phyloP scores from a whole-genome alignment of 2,888 invertebrate species.

The Myopa tessellatipennis region DNA sequence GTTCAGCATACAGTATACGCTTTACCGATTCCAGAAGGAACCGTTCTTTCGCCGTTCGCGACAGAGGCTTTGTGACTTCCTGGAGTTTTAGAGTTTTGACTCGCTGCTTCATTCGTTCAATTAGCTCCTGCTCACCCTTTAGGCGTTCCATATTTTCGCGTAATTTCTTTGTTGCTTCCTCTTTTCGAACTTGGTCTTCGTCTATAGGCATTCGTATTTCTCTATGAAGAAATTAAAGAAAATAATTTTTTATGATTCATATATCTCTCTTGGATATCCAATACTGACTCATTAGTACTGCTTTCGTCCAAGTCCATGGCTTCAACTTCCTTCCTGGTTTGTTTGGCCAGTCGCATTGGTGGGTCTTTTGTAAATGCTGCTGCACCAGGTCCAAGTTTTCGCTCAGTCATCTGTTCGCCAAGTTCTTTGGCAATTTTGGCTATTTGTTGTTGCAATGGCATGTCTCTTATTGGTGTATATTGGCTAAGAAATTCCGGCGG shows the following conservation, averaged over 20 bases:
- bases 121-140: constrained; percentile 70
- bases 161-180: constrained; percentile 68
- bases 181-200: constrained; percentile 65
- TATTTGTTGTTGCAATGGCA: constrained; percentile 72
- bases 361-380: constrained; percentile 63
- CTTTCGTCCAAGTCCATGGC: constrained; percentile 59
- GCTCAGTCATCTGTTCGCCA: constrained; percentile 75
- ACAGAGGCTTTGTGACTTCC: constrained; percentile 85
- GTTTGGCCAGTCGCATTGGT: constrained; percentile 62
- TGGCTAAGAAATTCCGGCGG: constrained; percentile 83
- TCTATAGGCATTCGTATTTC: constrained; percentile 47
- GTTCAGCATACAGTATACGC: constrained; percentile 82
- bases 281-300: constrained; percentile 18
- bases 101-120: constrained; percentile 74
- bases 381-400: constrained; percentile 75
- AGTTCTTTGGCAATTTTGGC: constrained; percentile 70
- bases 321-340: constrained; percentile 61
- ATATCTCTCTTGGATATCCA: neutral
- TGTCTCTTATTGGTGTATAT: constrained; percentile 90
- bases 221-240: constrained; percentile 41
- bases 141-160: constrained; percentile 73
- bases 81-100: constrained; percentile 83
- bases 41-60: constrained; percentile 76
- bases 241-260: neutral
- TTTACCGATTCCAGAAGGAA: constrained; percentile 81